Conservation (phyloP, 1,140 invertebrate genomes). For the Cheumatopsyche charites region DNA sequence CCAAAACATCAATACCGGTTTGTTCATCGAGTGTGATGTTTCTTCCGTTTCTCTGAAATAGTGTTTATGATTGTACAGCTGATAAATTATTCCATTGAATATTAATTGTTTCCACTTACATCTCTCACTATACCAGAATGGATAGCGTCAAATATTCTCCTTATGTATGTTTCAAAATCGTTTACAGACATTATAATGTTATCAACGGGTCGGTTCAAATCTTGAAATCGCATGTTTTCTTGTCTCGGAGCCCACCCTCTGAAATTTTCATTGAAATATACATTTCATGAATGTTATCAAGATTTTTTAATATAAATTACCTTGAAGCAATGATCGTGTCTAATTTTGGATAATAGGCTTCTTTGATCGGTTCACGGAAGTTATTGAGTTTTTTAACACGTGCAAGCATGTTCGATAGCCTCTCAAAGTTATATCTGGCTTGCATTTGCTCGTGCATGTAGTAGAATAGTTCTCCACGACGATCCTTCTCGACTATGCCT, state of each 20-base stretch:
- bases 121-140: conserved; percentile 64
- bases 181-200: conserved; percentile 66
- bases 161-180: conserved; percentile 70
- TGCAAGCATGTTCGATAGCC: conserved; percentile 52
- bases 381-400: conserved; percentile 63
- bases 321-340: conserved; percentile 66
- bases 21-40: conserved; percentile 65
- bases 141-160: conserved; percentile 73
- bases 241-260: conserved; percentile 69
- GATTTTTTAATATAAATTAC: conserved; percentile 40
- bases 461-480: conserved; percentile 77
- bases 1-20: conserved; percentile 78
- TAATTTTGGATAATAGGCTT: conserved; percentile 73
- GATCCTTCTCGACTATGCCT: conserved; percentile 69
- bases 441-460: conserved; percentile 80
- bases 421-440: conserved; percentile 60
- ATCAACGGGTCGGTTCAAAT: conserved; percentile 66
- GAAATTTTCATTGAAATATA: conserved; percentile 41
- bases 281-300: conserved; percentile 13
- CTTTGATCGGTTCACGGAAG: conserved; percentile 63
- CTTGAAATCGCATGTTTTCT: conserved; percentile 61
- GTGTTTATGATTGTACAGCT: not conserved
- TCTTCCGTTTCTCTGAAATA: conserved; percentile 53
- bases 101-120: conserved; percentile 51
- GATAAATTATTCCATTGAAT: not conserved